Percentiles rank a stretch among this genome's conserved stretches.
Evolutionary conservation across 2,888 invertebrate species (phyloP).

Genomic region (Oscheius sp.): DNA sequence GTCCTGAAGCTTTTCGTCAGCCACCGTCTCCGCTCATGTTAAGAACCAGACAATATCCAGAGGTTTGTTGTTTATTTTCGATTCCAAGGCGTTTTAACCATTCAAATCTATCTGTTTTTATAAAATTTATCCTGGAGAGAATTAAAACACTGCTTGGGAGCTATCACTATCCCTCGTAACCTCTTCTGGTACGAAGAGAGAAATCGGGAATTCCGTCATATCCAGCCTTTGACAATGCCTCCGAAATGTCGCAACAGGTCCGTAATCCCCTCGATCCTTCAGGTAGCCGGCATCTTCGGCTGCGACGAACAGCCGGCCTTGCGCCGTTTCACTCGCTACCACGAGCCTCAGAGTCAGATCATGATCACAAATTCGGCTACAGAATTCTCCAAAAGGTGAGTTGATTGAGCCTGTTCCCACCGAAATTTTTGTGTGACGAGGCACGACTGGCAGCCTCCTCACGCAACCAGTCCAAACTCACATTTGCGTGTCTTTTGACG

Average conservation of each 20-base stretch:
- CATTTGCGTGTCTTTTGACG: background rate
- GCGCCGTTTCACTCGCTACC: slow-evolving; percentile 44
- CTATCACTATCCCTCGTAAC: too few relatives aligned
- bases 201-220: too few relatives aligned
- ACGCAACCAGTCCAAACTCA: background rate
- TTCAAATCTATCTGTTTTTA: too few relatives aligned
- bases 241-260: slow-evolving; percentile 22
- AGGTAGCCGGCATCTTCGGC: slow-evolving; percentile 53
- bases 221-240: background rate
- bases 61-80: slow-evolving; percentile 30
- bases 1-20: slow-evolving; percentile 27
- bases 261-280: background rate
- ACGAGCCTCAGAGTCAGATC: slow-evolving; percentile 6
- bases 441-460: background rate
- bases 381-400: slow-evolving; percentile 33
- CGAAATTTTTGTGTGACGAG: background rate
- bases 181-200: too few relatives aligned
- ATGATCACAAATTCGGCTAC: slow-evolving; percentile 8
- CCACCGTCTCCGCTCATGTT: slow-evolving; percentile 42
- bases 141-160: too few relatives aligned
- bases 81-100: background rate
- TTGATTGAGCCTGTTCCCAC: background rate
- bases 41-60: slow-evolving; percentile 53
- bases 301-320: slow-evolving; percentile 49
- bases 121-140: too few relatives aligned